Evolutionary conservation across 2,888 invertebrate species (phyloP).

Genomic region (Apantesis nais): DNA sequence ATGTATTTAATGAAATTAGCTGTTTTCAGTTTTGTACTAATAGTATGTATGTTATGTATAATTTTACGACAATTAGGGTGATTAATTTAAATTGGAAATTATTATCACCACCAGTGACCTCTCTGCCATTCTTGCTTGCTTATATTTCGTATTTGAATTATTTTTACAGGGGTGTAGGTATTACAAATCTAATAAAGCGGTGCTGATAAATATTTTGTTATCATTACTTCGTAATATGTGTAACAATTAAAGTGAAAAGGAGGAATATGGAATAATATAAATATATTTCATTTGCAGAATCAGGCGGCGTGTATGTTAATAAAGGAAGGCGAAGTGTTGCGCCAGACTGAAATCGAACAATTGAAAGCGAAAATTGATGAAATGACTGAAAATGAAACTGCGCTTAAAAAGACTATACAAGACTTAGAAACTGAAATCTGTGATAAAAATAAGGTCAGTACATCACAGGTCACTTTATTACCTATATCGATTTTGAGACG

Average conservation of each 20-base stretch:
- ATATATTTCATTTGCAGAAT: slow-evolving; percentile 61
- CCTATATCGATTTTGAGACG: too few relatives aligned
- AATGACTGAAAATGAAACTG: slow-evolving; percentile 78
- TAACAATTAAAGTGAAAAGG: not conserved
- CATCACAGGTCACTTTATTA: not conserved
- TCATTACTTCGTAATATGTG: too few relatives aligned
- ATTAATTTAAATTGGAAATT: too few relatives aligned
- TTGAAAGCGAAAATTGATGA: slow-evolving; percentile 72
- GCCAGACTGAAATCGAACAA: slow-evolving; percentile 68
- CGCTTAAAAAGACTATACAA: slow-evolving; percentile 73
- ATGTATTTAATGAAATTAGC: too few relatives aligned
- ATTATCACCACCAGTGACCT: too few relatives aligned
- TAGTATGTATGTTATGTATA: too few relatives aligned
- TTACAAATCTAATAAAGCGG: not conserved
- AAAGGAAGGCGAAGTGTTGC: slow-evolving; percentile 71
- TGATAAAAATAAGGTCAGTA: slow-evolving; percentile 87
- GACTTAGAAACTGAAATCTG: slow-evolving; percentile 85
- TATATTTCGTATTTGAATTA: not conserved
- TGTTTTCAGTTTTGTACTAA: too few relatives aligned
- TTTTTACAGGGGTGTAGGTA: not conserved
- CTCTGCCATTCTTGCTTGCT: too few relatives aligned
- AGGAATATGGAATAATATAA: too few relatives aligned
- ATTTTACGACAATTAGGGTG: too few relatives aligned
- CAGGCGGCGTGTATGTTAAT: slow-evolving; percentile 81
- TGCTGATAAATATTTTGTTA: not conserved